Base-by-base conservation (phyloP, 2,888 invertebrate species). In the Drosophila eohydei region DNA sequence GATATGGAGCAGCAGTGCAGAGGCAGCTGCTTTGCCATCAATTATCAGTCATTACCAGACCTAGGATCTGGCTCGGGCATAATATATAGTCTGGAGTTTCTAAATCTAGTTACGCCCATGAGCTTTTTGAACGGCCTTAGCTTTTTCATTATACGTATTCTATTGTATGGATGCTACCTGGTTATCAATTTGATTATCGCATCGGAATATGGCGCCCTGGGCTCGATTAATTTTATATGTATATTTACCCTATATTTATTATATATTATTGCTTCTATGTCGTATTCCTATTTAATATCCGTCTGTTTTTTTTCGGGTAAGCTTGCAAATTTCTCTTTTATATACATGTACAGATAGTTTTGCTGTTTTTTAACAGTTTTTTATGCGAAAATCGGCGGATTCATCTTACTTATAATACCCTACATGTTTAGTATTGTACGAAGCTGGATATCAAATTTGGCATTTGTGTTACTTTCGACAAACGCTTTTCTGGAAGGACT, bases 61-160 rank as follows among this genome's bases (percentile, higher is more conserved):
- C 46, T 52, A 2, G 46, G 58, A 9, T 3, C 7, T 5, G 76
- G 71, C 0, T 36, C 32, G 1, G 38, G 48, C 9, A 69, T 88
- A 0, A 89, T 78, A 3, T 95, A 94, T 85, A 93, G 93, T 0
- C 92, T 95, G 92, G 91, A 91, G 61, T 92, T 91, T 69, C 84
- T 92, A 5, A 83, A 89, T 46, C 74, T 93, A 38, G 92, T 93
- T 0, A 92, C 93, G 4, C 91, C 92, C 32, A 83, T 90, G 72
- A 92, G 92, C 51, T 93, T 84, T 75, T 76, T 93, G 0, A 92
- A 93, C 69, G 92, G 92, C 9, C 76, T 92, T 3, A 91, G 92
- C 2, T 92, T 93, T 68, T 92, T 87, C 65, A 60, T 91, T 3
- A 81, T 91, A 41, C 90, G 92, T 21, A 84, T 92, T 40, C 3